phyloP scores from a whole-genome alignment of 2,113 vertebrate species.

The Amblyopsis rosae region DNA sequence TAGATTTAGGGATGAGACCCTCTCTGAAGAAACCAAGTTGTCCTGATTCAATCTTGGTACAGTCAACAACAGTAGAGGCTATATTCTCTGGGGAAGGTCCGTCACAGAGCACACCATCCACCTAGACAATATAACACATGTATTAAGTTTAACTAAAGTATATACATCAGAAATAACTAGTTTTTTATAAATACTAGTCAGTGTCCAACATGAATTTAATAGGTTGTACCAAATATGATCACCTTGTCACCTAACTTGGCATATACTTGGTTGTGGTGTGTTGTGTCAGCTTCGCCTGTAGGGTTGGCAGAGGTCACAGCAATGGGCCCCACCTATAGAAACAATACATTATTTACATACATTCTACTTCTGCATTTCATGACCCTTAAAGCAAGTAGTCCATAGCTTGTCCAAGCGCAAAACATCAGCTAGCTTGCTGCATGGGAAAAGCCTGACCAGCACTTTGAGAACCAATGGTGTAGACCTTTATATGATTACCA shows the following conservation, averaged over 20 bases:
- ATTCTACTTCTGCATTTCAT: no score
- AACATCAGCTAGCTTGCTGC: no score
- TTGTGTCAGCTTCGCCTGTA: slow-evolving; percentile 90
- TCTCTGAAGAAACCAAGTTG: slow-evolving; percentile 86
- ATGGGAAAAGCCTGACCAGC: no score
- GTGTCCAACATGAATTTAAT: no score
- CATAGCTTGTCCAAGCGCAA: no score
- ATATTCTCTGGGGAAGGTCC: slow-evolving; percentile 89
- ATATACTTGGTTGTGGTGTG: slow-evolving; percentile 90
- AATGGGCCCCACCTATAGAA: slow-evolving; percentile 84
- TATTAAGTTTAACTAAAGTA: no score
- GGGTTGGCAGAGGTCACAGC: slow-evolving; percentile 90
- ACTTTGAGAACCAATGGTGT: no score
- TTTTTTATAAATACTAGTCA: no score
- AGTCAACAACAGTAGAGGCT: slow-evolving; percentile 66
- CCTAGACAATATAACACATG: slow-evolving; percentile 62
- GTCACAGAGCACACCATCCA: slow-evolving; percentile 87
- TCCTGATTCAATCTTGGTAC: no score
- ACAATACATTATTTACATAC: not conserved
- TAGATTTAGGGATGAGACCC: slow-evolving; percentile 85
- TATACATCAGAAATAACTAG: no score
- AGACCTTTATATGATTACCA: slow-evolving; percentile 64
- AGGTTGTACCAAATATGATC: slow-evolving; percentile 5
- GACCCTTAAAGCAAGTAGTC: no score
- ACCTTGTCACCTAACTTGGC: slow-evolving; percentile 89